These are phyloP conservation scores for Hestina assimilis DNA, from an alignment of 1,140 invertebrate genomes.

Conservation along the genomic window DNA sequence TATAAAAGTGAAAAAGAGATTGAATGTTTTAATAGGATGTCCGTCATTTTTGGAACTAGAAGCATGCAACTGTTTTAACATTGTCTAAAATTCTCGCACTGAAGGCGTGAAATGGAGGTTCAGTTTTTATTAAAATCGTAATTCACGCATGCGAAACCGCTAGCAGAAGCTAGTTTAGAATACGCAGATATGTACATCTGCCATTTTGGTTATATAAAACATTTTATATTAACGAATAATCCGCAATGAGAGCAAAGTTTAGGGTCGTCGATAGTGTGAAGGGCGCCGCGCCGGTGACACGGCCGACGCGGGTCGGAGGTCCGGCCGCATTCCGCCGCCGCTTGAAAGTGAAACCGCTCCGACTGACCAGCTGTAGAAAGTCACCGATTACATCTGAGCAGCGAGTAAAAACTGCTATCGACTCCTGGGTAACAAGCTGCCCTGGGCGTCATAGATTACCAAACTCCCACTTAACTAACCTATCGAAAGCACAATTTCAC, in stretches of 20 bases:
- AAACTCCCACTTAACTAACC: conserved; percentile 12
- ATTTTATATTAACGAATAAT: background rate
- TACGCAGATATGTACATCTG: too few species aligned
- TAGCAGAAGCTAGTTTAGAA: too few species aligned
- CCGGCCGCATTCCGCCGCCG: conserved; percentile 64
- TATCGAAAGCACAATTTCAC: conserved; percentile 7
- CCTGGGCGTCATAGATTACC: conserved; percentile 35
- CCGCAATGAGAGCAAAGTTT: background rate
- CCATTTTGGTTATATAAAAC: background rate
- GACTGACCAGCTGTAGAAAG: conserved; percentile 69
- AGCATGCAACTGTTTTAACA: background rate
- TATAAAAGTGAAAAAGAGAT: too few species aligned
- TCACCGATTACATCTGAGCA: conserved; percentile 70
- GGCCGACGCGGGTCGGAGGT: conserved; percentile 65
- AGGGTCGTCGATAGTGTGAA: conserved; percentile 13
- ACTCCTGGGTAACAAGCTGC: conserved; percentile 56
- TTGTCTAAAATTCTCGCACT: background rate
- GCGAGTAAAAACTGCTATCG: conserved; percentile 64
- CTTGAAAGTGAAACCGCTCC: conserved; percentile 72
- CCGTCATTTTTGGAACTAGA: too few species aligned
- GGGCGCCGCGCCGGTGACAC: conserved; percentile 39
- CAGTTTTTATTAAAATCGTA: too few species aligned
- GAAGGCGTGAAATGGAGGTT: too few species aligned
- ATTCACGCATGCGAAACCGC: too few species aligned
- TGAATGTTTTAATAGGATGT: too few species aligned